Percentiles rank a stretch among this genome's conserved stretches.
phyloP scores from a whole-genome alignment of 2,888 invertebrate genomes.

The Mechanitis messenoides region DNA sequence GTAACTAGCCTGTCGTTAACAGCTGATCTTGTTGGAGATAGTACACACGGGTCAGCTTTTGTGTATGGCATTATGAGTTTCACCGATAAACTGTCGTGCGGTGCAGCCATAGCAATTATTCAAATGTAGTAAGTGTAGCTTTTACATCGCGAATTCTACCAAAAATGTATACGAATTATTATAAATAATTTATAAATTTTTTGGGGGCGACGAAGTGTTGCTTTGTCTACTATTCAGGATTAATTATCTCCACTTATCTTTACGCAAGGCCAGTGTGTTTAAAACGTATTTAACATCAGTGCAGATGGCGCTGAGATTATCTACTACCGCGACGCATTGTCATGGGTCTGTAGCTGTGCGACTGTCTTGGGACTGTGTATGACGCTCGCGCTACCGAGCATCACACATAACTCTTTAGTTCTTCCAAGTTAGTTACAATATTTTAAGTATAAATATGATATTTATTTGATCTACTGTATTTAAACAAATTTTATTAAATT shows the following conservation, averaged over 20 bases:
- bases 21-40: constrained; percentile 89
- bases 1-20: constrained; percentile 92
- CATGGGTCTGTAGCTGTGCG: constrained; percentile 61
- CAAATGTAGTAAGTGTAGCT: constrained; percentile 81
- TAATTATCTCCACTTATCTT: too few relatives aligned
- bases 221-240: too few relatives aligned
- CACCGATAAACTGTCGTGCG: constrained; percentile 92
- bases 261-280: not conserved
- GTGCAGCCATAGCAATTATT: constrained; percentile 87
- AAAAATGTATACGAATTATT: too few relatives aligned
- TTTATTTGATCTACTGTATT: too few relatives aligned
- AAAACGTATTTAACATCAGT: constrained; percentile 34
- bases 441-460: not conserved
- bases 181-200: too few relatives aligned
- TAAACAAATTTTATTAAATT: too few relatives aligned
- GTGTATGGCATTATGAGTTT: constrained; percentile 96
- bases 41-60: constrained; percentile 91
- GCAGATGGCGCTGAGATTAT: constrained; percentile 50
- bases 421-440: constrained; percentile 35
- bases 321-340: constrained; percentile 57
- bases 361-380: constrained; percentile 49
- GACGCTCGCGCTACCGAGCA: constrained; percentile 51
- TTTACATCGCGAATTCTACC: not conserved
- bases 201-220: not conserved
- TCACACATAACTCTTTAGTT: constrained; percentile 35